phyloP scores from a whole-genome alignment of 2,797 vertebrate genomes.

The Sebastes umbrosus region DNA sequence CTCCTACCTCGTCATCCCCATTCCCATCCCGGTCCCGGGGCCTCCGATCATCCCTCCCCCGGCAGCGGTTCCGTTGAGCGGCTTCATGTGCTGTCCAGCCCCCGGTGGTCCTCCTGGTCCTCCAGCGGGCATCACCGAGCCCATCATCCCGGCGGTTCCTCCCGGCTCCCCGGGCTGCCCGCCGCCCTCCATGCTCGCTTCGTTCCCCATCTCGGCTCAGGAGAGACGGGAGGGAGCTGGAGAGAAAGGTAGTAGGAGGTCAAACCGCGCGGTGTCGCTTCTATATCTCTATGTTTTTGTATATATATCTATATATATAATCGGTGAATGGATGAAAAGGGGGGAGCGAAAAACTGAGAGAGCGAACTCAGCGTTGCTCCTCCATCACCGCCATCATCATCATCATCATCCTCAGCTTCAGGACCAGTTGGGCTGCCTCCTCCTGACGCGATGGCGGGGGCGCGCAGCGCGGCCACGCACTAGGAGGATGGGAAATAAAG shows the following conservation, averaged over 20 bases:
- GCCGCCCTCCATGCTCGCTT: constrained; percentile 86
- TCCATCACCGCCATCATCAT: constrained; percentile 74
- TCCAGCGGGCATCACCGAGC: constrained; percentile 73
- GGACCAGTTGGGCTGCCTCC: constrained; percentile 67
- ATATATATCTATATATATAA: not conserved
- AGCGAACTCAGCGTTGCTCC: constrained; percentile 72
- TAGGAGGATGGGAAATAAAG: not conserved
- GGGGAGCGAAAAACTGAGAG: constrained; percentile 37
- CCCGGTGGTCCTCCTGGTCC: constrained; percentile 65
- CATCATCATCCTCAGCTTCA: constrained; percentile 64
- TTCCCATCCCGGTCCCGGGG: constrained; percentile 70
- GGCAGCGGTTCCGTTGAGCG: constrained; percentile 82
- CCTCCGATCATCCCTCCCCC: constrained; percentile 80
- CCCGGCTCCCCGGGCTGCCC: constrained; percentile 79
- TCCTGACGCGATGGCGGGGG: constrained; percentile 69
- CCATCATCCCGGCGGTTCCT: constrained; percentile 71
- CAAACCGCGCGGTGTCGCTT: constrained; percentile 24
- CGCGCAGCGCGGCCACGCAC: constrained; percentile 58
- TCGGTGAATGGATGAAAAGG: constrained; percentile 26
- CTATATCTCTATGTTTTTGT: constrained; percentile 15
- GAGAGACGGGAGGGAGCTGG: constrained; percentile 69
- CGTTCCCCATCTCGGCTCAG: constrained; percentile 84
- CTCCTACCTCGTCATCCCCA: constrained; percentile 80
- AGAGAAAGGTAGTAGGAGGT: constrained; percentile 34
- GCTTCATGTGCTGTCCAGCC: constrained; percentile 81